A percentile compares a stretch with the other conserved stretches of the same genome.
These are phyloP conservation scores for Paelopatides confundens DNA, from an alignment of 53 echinoderm and acorn worm species.

Conservation along the genomic window DNA sequence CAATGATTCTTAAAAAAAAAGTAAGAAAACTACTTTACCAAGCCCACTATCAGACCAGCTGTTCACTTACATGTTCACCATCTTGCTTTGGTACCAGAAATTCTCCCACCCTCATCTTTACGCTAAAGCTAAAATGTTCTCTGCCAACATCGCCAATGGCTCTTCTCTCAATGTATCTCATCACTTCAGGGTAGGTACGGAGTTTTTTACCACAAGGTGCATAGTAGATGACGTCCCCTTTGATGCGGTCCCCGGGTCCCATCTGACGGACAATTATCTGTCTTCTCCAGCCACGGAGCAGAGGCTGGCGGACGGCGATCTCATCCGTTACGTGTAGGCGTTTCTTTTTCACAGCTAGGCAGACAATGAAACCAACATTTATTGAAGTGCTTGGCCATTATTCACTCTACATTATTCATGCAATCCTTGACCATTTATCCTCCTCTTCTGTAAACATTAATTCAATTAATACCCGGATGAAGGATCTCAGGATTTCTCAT, in stretches of 20 bases:
- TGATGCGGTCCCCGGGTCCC: conserved; percentile 94
- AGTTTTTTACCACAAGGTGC: conserved; percentile 99
- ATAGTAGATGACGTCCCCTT: conserved; percentile 97
- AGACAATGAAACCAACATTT: neutral
- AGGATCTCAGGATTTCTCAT: no score
- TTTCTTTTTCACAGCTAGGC: conserved; percentile 74
- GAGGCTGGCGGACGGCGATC: conserved; percentile 80
- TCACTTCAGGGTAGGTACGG: conserved; percentile 95
- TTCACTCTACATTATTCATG: no score
- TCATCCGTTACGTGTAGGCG: conserved; percentile 94
- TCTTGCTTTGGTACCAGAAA: conserved; percentile 97
- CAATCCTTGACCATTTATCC: no score
- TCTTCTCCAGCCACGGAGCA: conserved; percentile 86
- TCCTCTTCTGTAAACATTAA: no score
- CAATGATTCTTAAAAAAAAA: no score
- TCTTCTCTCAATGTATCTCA: conserved; percentile 91
- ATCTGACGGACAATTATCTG: conserved; percentile 98
- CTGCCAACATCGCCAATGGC: conserved; percentile 79
- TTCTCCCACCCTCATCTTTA: conserved; percentile 94
- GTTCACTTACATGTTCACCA: conserved; percentile 88
- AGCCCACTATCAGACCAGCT: no score
- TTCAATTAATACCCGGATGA: no score
- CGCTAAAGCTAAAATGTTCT: conserved; percentile 99
- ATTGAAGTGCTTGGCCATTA: neutral
- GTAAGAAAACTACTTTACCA: no score